Conservation (phyloP, 2,888 invertebrate genomes). For the Morinoia aosen region DNA sequence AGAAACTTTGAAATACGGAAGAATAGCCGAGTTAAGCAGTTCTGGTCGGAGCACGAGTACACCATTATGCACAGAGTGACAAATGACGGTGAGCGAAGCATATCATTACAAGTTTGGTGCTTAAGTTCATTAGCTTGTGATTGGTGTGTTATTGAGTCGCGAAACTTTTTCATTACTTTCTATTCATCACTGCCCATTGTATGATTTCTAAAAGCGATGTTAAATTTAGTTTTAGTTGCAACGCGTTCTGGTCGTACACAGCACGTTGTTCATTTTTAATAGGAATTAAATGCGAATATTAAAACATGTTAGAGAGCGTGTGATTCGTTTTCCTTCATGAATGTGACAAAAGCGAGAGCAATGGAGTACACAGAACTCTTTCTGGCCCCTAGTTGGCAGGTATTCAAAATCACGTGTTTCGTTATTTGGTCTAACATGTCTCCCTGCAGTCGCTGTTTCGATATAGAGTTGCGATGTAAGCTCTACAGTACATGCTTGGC, state of each 20-base stretch:
- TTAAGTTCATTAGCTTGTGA: background rate
- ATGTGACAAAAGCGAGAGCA: background rate
- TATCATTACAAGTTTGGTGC: background rate
- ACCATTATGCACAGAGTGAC: background rate
- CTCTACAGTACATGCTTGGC: background rate
- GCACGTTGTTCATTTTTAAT: background rate
- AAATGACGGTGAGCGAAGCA: background rate
- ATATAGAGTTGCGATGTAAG: background rate
- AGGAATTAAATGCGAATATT: too few species aligned
- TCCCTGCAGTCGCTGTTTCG: background rate
- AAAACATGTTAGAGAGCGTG: background rate
- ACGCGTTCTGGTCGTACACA: background rate
- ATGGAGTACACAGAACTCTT: background rate
- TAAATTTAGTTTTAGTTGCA: background rate
- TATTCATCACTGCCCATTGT: background rate
- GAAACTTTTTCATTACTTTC: background rate
- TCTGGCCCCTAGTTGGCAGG: background rate
- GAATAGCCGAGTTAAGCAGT: slow-evolving; percentile 16
- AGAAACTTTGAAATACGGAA: background rate
- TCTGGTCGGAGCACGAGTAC: background rate
- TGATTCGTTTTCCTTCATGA: background rate
- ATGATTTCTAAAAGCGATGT: background rate
- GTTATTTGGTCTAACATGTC: background rate
- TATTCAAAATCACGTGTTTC: background rate
- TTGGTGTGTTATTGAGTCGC: background rate